Base-by-base conservation (phyloP, 2,113 vertebrate species). In the Seriola dumerili region DNA sequence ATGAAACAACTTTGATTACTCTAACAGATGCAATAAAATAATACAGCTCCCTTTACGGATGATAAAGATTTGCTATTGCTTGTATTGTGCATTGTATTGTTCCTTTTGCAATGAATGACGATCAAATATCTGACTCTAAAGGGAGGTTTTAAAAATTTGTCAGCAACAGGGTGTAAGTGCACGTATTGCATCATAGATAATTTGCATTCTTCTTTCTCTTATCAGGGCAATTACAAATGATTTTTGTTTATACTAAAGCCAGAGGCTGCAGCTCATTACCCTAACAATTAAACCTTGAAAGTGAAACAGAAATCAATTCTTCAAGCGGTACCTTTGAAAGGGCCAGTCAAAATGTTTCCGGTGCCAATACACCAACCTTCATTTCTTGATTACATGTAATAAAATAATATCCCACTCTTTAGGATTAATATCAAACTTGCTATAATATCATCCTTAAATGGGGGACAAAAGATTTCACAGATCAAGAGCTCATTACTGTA, bases 1-100 rank as follows among this genome's bases (percentile, higher is more conserved):
- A 93, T 94, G 79, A 92, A 90, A 63, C 38, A 2, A 32, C 70
- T 77, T 70, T 85, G 69, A 86, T 88, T 83, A 80, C 42, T 83
- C 84, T 81, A 79, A 69, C 74, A 8, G 21, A 32, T 62, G 84
- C 50, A 73, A 59, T 91, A 88, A 90, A 92, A 78, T 75, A 87
- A 76, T 72, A 63, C 3, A 38, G 3, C 44, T 13, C 4, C 3
- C 32, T 71, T 76, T 62, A 40, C 58, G 11, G 42, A 40, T 64
- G 40, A 73, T 61, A 62, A 65, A 59, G 5, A 5, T 46, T 44
- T 54, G 19, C 17, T 42, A 70, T 65, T 44, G 29, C 34, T 85
- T 54, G 75, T 63, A 73, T 54, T 74, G 63, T 70, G 76, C 13
- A 38, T 38, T 77, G 52, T 54, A 23, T 40, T 48, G 11, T 48